Evolutionary conservation across 2,113 vertebrate genomes (phyloP).

Genomic region (Bubo bubo): DNA sequence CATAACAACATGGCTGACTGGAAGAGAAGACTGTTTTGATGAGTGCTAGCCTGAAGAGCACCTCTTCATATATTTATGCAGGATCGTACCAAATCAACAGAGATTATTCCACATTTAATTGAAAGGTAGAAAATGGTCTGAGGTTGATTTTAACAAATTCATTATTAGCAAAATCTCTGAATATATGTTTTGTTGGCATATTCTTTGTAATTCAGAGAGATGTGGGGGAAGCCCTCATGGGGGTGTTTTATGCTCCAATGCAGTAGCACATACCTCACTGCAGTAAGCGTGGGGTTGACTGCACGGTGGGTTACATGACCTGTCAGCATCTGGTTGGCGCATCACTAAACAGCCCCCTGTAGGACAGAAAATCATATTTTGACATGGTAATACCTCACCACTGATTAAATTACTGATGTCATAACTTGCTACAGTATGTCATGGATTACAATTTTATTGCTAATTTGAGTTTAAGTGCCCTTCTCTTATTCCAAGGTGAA

Average conservation of each 20-base stretch:
- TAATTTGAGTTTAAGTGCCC: background rate
- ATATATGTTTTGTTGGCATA: background rate
- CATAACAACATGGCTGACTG: background rate
- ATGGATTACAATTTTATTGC: background rate
- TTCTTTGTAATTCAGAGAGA: background rate
- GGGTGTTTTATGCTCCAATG: background rate
- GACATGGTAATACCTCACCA: slow-evolving; percentile 35
- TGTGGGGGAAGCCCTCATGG: background rate
- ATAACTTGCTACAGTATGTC: background rate
- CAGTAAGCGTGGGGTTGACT: slow-evolving; percentile 89
- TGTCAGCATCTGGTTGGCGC: slow-evolving; percentile 83
- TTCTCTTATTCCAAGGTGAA: background rate
- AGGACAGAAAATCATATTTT: slow-evolving; percentile 73
- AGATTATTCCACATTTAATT: background rate
- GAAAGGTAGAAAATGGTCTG: background rate
- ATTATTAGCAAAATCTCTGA: background rate
- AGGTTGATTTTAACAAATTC: background rate
- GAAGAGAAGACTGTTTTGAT: background rate
- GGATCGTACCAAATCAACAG: background rate
- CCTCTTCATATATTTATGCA: background rate
- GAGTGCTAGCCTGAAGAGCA: background rate
- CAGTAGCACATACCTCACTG: slow-evolving; percentile 84
- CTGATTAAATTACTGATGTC: background rate
- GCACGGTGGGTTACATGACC: slow-evolving; percentile 90
- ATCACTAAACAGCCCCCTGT: slow-evolving; percentile 90